Conservation (phyloP, 2,797 vertebrate species). For the Pterois miles region DNA sequence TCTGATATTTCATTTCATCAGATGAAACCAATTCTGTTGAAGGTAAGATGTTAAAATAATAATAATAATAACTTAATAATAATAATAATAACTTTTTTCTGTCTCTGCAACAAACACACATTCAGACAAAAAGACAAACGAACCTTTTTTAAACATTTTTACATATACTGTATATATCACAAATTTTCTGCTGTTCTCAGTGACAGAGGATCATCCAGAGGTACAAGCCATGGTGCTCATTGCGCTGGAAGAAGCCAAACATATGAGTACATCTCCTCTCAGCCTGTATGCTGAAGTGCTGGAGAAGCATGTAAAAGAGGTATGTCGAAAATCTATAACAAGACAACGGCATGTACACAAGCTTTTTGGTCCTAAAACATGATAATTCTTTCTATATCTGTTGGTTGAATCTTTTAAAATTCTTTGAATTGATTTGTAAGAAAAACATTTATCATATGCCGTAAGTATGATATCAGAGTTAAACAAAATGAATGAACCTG, state of each 20-base stretch:
- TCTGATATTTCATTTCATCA: slow-evolving; percentile 23
- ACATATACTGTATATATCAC: background rate
- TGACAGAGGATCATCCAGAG: slow-evolving; percentile 87
- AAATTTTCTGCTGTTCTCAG: slow-evolving; percentile 39
- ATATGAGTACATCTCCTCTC: slow-evolving; percentile 56
- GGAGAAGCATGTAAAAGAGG: slow-evolving; percentile 81
- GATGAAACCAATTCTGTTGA: slow-evolving; percentile 25
- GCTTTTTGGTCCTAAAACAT: background rate
- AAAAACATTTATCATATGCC: background rate
- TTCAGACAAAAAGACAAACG: background rate
- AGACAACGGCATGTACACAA: background rate
- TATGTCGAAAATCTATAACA: slow-evolving; percentile 56
- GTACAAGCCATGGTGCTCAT: slow-evolving; percentile 82
- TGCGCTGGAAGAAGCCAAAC: slow-evolving; percentile 72
- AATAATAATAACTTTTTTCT: too few species aligned
- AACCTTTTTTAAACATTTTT: background rate
- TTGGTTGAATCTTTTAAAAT: background rate
- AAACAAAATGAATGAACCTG: background rate
- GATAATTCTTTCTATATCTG: background rate
- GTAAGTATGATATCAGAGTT: background rate
- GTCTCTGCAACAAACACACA: background rate
- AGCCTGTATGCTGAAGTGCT: slow-evolving; percentile 80
- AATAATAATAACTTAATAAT: too few species aligned
- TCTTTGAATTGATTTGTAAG: background rate
- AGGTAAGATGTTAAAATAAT: slow-evolving; percentile 26